Base-by-base conservation (phyloP, 2,113 vertebrate species). In the Myxocyprinus asiaticus region DNA sequence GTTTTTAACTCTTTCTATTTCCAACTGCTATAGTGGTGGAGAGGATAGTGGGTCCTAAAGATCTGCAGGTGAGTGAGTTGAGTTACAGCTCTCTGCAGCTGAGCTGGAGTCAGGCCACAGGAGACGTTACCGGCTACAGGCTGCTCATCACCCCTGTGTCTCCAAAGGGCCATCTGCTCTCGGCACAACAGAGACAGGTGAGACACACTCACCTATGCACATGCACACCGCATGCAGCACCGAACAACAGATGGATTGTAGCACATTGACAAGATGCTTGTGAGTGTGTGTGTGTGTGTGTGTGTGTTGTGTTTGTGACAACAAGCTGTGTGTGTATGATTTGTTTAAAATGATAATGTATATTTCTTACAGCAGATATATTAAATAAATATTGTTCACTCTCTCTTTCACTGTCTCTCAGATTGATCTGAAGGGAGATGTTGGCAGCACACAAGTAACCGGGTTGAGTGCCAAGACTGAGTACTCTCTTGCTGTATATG, bases 21-120 rank as follows among this genome's bases (percentile, higher is more conserved):
- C 74, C 47, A 64, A 12, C 59, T 7, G 47, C 17, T 43, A 9
- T 62, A 96, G 95, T 85, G 33, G 85, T 89, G 50, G 79, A 86
- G 85, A 91, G 78, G 69, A 84, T 94, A 3, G 33, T 90, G 0
- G 92, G 93, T 7, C 96, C 95, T 3, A 88, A 50, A 84, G 94
- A 95, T 84, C 78, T 96, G 61, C 89, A 85, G 6, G 85, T 95
- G 15, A 96, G 90, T 0, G 93, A 94, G 61, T 58, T 88, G 62
- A 89, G 84, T 59, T 91, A 95, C 91, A 94, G 87, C 83, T 95
- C 94, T 0, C 79, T 96, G 83, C 83, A 92, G 76, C 91, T 96
- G 81, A 93, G 91, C 0, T 97, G 96, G 96, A 89, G 84, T 59
- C 90, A 91, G 6, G 95, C 95, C 48, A 95, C 94, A 0, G 94